Evolutionary conservation across 2,113 vertebrate species (phyloP), one percentile per base, ranked within the genome.

Genomic region (Empidonax alnorum): DNA sequence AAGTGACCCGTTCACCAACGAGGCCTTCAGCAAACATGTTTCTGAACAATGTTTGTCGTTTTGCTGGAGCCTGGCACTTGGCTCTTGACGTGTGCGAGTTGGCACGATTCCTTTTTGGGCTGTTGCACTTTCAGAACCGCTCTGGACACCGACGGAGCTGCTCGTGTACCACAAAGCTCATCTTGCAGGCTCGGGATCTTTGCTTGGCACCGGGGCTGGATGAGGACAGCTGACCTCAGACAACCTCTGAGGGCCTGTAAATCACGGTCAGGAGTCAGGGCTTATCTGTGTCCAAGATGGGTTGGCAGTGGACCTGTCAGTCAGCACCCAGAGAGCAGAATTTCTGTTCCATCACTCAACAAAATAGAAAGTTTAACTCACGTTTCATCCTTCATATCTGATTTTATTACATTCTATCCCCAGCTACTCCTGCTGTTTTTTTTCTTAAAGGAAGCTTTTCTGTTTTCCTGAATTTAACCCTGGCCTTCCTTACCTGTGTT

Each of bases 1-100:
- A 94, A 96, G 92, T 96, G 94, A 95, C 85, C 92, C n/a, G 3
- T 95, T 94, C 90, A 95, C 84, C 84, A 93, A 83, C 88, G 53
- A 90, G 82, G 92, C 90, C 84, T 91, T 91, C 84, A 93, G 93
- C 87, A 95, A 95, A 87, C 68, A 42, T 71, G 69, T 87, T 95
- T 93, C 87, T 75, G 89, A 94, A 84, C 68, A 91, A 39, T 81
- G 77, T 95, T 94, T 95, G 93, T 93, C 66, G 8, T 95, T 89
- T 91, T 91, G 44, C 90, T 76, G 62, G 62, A 79, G 82, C 67
- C 52, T 0, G 0, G 55, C 74, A 87, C 78, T 89, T 90, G 58
- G 74, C 62, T 96, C 19, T 75, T 47, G 69, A 87, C 2, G 4
- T 73, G 84, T 68, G 66, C 0, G 2, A 91, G 58, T 68, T 91